Base-by-base conservation (phyloP, 2,888 invertebrate species). In the Hetaerina titia region DNA sequence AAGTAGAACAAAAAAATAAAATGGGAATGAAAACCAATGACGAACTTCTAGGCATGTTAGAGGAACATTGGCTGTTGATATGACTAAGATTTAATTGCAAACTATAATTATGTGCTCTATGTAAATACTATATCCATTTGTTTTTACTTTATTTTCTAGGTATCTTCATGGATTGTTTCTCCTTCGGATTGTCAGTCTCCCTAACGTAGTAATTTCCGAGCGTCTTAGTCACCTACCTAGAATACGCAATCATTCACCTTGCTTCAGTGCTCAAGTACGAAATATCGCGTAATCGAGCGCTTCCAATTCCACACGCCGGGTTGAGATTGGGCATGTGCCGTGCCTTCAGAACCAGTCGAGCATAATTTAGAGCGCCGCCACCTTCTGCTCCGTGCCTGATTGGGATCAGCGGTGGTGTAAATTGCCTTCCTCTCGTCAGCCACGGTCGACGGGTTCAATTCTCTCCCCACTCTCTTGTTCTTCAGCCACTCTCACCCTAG, bases 321-420 rank as follows among this genome's bases (percentile, higher is more conserved):
- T 81, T 81, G 81, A 81, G 81, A 81, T 81, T 81, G 81, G 31
- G 81, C 81, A 81, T 19, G 81, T 31, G 31, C 81, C n/a, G 25
- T 11, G 7, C 81, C 81, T 81, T 31, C 31, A 13, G 22, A 81
- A 31, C 81, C 81, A 13, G 74, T 25, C 25, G 31, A 31, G 81
- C 25, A 81, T 81, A 81, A 81, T 81, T 81, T 81, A 81, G 81
- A 81, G 31, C 81, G 81, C 81, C 81, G 81, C 81, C 81, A 81
- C 81, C 81, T 81, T 81, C 81, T 81, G 81, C 81, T 81, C 81
- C 81, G 81, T 81, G 81, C 81, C 81, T 81, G 81, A 81, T 81
- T 81, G 81, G 31, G 81, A 81, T 81, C 81, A 81, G 81, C 81
- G 81, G 81, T 81, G 81, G 81, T 81, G 81, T 81, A 81, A 81